Base-by-base conservation (phyloP, 2,888 invertebrate species). In the Eumacrocentrus americanus region DNA sequence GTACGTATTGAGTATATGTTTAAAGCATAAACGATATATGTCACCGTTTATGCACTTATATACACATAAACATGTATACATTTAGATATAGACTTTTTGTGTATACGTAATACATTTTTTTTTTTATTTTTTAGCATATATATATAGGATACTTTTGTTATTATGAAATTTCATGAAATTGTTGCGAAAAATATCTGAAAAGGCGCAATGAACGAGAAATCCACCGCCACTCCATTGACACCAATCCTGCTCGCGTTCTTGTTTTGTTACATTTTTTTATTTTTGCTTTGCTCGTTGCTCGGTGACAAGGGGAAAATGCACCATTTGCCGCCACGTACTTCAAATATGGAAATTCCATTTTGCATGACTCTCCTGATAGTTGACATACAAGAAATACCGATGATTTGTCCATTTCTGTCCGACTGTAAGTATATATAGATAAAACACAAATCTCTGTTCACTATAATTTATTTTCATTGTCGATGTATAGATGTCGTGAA, bases 81-180 rank as follows among this genome's bases (percentile, higher is more conserved):
- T 63, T 58, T 65, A 67, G 67, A 63, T 68, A 70, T 72, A 62
- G 62, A 53, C 58, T 42, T 61, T 62, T 53, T 23, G 42, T 50
- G 47, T 58, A 53, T 58, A 52, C 37, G 57, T 60, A 29, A 62
- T 63, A 29, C 64, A 58, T 52, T 55, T 52, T 23, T 35, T 52
- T 38, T 51, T 62, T 62, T 54, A 42, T 65, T 58, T 50, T 58
- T 57, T 56, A 63, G 42, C 51, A n/a, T 9, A 12, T n/a, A n/a
- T n/a, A 11, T 22, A 20, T 53, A 61, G 57, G 46, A 53, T 59
- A 34, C 35, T 55, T 46, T 46, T 52, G 61, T 56, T 68, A 80
- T 80, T 80, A 80, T 80, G 80, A 80, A 80, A 80, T 80, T 80
- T 80, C 80, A 80, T 80, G 80, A 80, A 79, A 72, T 78, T 71